A percentile compares a stretch with the other conserved stretches of the same genome.
Conservation (phyloP, 1,140 invertebrate species). For the Heliothis virescens region DNA sequence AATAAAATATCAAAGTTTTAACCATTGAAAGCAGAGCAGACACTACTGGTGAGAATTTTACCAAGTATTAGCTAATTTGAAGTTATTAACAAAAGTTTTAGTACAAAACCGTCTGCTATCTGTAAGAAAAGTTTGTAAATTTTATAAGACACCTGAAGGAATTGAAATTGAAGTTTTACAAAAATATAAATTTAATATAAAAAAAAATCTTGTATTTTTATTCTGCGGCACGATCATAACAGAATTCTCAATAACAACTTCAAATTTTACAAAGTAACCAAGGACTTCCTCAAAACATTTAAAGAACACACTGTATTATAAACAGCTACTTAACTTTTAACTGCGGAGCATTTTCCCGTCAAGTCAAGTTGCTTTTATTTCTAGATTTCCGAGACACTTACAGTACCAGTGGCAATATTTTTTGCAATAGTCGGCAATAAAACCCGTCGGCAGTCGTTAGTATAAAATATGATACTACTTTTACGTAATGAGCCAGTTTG, state of each 20-base stretch:
- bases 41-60: slow-evolving; percentile 12
- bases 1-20: slow-evolving; percentile 38
- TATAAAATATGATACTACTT: slow-evolving; percentile 42
- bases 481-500: slow-evolving; percentile 41
- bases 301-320: no score
- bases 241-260: no score
- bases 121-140: slow-evolving; percentile 1
- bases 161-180: slow-evolving; percentile 9
- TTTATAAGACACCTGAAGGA: slow-evolving; percentile 5
- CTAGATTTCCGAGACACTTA: slow-evolving; percentile 5
- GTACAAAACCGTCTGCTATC: not conserved
- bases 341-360: not conserved
- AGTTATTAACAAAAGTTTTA: slow-evolving; percentile 25
- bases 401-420: slow-evolving; percentile 24
- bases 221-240: no score
- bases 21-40: slow-evolving; percentile 23
- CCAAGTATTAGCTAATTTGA: slow-evolving; percentile 4
- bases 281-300: no score
- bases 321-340: slow-evolving; percentile 15
- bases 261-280: no score
- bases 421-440: slow-evolving; percentile 45
- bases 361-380: slow-evolving; percentile 16
- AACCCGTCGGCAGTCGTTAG: slow-evolving; percentile 37
- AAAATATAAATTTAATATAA: no score
- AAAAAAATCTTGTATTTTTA: no score